phyloP scores from a whole-genome alignment of 2,888 invertebrate species.

The Cactoblastis cactorum region DNA sequence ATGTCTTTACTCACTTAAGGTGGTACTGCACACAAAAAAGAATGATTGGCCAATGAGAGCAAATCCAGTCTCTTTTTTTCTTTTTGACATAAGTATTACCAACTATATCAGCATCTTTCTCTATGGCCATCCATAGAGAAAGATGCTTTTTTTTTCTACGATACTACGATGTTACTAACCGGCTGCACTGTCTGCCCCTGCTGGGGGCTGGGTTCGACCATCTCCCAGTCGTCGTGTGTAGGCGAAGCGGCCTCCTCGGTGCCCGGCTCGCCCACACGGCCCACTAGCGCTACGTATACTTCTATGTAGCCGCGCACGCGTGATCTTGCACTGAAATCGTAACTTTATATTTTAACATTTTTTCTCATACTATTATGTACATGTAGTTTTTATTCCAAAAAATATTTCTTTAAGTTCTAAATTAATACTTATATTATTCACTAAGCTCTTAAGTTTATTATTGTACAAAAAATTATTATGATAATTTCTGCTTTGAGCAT shows the following conservation, averaged over 20 bases:
- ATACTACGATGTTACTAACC: conserved; percentile 47
- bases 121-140: too few species aligned
- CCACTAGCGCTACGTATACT: conserved; percentile 92
- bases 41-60: too few species aligned
- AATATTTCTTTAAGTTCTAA: too few species aligned
- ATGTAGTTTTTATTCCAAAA: conserved; percentile 33
- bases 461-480: too few species aligned
- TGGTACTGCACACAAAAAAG: too few species aligned
- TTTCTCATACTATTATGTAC: background rate
- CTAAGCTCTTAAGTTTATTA: too few species aligned
- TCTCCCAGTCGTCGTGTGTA: conserved; percentile 84
- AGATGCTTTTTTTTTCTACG: background rate
- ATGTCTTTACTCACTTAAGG: too few species aligned
- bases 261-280: conserved; percentile 64
- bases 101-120: too few species aligned
- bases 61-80: too few species aligned
- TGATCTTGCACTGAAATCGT: conserved; percentile 88
- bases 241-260: conserved; percentile 63
- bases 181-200: conserved; percentile 79
- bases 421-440: too few species aligned
- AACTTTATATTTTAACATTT: conserved; percentile 26
- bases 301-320: conserved; percentile 95
- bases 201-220: conserved; percentile 81
- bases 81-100: too few species aligned
- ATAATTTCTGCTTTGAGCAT: too few species aligned